Conservation (phyloP, 1,140 invertebrate species). For the Sarcophaga bullata region DNA sequence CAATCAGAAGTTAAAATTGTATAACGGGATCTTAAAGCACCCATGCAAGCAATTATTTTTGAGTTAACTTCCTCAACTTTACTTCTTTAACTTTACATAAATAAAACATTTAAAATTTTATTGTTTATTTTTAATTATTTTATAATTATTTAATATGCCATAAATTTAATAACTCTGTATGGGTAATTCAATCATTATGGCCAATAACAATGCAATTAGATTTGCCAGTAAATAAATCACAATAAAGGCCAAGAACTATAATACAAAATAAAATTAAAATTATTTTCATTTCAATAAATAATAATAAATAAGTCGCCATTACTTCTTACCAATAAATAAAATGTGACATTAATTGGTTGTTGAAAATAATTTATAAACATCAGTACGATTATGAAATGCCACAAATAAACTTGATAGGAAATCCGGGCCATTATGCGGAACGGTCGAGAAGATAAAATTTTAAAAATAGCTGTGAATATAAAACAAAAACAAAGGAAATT, state of each 20-base stretch:
- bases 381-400: neutral
- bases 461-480: neutral
- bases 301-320: no score
- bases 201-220: neutral
- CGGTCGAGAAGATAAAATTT: neutral
- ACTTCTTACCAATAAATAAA: neutral
- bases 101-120: no score
- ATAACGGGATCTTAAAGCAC: no score
- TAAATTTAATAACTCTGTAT: constrained; percentile 4
- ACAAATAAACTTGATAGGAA: constrained; percentile 28
- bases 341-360: neutral
- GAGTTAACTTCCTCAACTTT: no score
- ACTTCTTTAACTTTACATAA: no score
- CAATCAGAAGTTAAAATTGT: no score
- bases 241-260: neutral
- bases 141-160: no score
- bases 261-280: neutral
- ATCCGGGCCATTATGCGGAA: constrained; percentile 17
- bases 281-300: no score
- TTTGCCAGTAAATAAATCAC: neutral
- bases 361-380: neutral
- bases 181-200: constrained; percentile 8
- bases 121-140: no score
- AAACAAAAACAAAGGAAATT: neutral
- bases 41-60: no score